These are phyloP conservation scores for Hydrotaea diabolus DNA, from an alignment of 2,888 invertebrate species.

Conservation along the genomic window DNA sequence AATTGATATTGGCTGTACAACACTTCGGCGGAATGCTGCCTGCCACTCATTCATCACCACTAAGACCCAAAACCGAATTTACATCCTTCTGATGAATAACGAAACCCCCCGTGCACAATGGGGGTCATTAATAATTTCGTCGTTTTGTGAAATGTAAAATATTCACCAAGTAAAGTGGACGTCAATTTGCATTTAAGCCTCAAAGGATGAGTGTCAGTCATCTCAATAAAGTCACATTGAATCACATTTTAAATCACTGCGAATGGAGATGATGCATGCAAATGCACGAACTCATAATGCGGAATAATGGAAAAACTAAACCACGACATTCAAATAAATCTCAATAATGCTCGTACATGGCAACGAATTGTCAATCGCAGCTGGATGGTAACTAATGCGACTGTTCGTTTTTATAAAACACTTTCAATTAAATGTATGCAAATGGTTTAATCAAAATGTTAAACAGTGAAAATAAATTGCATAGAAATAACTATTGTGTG, in stretches of 20 bases:
- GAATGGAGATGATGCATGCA: background rate
- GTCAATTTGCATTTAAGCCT: conserved; percentile 3
- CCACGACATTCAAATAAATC: background rate
- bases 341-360: too few relatives aligned
- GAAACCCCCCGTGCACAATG: background rate
- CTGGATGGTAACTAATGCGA: too few relatives aligned
- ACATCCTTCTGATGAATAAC: conserved; percentile 10
- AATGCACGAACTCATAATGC: too few relatives aligned
- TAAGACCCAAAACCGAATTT: background rate
- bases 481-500: too few relatives aligned
- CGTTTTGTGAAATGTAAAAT: background rate
- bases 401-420: too few relatives aligned
- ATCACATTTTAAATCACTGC: background rate
- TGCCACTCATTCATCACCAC: conserved; percentile 4
- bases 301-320: background rate
- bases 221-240: too few relatives aligned
- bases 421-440: too few relatives aligned
- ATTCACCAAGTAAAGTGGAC: background rate
- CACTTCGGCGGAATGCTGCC: too few relatives aligned
- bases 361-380: too few relatives aligned
- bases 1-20: conserved; percentile 26
- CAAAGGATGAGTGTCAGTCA: background rate
- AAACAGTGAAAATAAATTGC: too few relatives aligned
- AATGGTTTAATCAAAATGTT: too few relatives aligned
- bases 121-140: conserved; percentile 13